Conservation (phyloP, 53 echinoderm and acorn worm species). For the Paelopatides confundens region DNA sequence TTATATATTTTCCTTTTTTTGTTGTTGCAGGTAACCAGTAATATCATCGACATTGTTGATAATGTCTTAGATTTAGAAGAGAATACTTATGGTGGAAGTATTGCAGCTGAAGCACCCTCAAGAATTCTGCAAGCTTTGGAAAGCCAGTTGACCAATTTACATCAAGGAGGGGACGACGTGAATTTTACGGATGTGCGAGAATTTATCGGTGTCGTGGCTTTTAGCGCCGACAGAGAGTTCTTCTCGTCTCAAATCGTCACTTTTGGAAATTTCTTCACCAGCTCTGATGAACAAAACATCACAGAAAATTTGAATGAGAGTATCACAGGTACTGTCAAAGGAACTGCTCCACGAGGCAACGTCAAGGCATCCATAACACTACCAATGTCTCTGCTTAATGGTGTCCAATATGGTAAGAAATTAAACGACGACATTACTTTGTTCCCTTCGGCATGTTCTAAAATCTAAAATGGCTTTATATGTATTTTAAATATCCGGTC, state of each 20-base stretch:
- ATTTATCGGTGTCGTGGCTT: slow-evolving; percentile 28
- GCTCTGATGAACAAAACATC: background rate
- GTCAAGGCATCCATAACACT: background rate
- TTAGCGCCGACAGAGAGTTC: background rate
- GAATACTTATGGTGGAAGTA: background rate
- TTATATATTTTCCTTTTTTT: no score
- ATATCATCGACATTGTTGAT: slow-evolving; percentile 46
- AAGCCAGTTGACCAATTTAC: slow-evolving; percentile 46
- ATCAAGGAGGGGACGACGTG: slow-evolving; percentile 12
- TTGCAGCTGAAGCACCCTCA: slow-evolving; percentile 21
- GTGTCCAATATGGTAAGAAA: no score
- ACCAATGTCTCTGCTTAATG: background rate
- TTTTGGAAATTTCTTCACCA: slow-evolving; percentile 11
- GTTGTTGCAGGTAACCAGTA: slow-evolving; percentile 39
- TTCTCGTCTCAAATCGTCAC: background rate
- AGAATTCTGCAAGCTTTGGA: slow-evolving; percentile 50
- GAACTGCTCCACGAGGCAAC: background rate
- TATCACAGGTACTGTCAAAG: background rate
- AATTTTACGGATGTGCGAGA: slow-evolving; percentile 48
- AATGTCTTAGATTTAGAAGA: slow-evolving; percentile 31
- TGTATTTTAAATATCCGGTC: no score
- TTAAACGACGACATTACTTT: no score
- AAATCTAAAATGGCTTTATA: no score
- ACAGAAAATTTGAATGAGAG: background rate
- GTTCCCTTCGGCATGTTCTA: no score